A percentile compares a stretch with the other conserved stretches of the same genome.
Conservation (phyloP, 2,797 vertebrate genomes). For the Hydrophis major region DNA sequence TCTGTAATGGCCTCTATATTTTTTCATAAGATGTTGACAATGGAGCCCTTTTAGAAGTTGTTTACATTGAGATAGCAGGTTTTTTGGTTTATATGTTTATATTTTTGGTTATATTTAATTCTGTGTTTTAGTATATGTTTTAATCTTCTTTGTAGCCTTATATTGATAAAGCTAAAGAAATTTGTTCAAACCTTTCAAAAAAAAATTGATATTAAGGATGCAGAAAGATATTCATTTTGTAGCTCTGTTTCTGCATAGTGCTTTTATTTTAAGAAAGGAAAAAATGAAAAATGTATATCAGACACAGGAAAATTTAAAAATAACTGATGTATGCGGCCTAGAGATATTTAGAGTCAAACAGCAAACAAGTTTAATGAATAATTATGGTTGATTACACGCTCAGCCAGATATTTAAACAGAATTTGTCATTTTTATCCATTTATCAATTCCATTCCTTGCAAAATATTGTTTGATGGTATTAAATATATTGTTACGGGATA, state of each 20-base stretch:
- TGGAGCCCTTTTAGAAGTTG: not conserved
- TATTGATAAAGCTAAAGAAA: not conserved
- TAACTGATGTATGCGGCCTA: not conserved
- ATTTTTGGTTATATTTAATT: not conserved
- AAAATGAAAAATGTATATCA: constrained; percentile 15
- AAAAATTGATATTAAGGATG: not conserved
- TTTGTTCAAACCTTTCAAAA: constrained; percentile 15
- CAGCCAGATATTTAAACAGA: not conserved
- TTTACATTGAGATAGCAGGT: not conserved
- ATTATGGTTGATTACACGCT: not conserved
- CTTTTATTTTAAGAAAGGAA: not conserved
- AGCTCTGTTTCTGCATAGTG: constrained; percentile 10
- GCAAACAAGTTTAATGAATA: not conserved
- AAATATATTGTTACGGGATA: not conserved
- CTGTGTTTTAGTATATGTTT: not conserved
- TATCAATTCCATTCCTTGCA: not conserved
- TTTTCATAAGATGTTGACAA: not conserved
- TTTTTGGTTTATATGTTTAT: constrained; percentile 10
- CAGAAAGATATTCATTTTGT: not conserved
- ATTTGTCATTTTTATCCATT: not conserved
- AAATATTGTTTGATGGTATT: not conserved
- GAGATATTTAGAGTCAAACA: not conserved
- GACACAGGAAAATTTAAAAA: constrained; percentile 2
- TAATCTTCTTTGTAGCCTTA: not conserved
- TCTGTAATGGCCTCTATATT: not conserved